These are phyloP conservation scores for Aphidius ervi DNA, from an alignment of 1,140 invertebrate genomes.

Conservation along the genomic window DNA sequence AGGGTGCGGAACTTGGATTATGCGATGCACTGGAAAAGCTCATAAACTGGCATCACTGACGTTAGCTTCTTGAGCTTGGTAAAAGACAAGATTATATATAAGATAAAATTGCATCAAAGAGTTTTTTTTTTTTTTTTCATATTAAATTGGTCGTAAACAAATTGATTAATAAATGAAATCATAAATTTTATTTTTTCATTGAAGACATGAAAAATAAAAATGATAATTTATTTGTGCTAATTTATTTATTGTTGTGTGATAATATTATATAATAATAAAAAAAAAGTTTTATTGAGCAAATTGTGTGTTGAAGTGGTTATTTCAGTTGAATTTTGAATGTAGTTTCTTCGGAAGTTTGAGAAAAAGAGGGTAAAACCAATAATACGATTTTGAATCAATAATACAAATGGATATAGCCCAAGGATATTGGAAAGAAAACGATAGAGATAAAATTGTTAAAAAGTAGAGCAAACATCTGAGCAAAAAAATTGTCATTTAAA, in stretches of 20 bases:
- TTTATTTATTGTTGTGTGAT: too few relatives aligned
- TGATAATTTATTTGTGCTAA: too few relatives aligned
- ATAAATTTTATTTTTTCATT: too few relatives aligned
- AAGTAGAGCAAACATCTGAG: neutral
- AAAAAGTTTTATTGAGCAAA: too few relatives aligned
- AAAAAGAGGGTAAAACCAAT: neutral
- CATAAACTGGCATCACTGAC: slow-evolving; percentile 7
- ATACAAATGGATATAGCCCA: neutral
- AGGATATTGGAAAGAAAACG: neutral
- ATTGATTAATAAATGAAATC: too few relatives aligned
- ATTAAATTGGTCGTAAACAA: too few relatives aligned
- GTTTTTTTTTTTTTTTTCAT: too few relatives aligned
- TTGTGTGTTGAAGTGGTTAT: too few relatives aligned
- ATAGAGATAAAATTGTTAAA: neutral
- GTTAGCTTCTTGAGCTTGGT: neutral
- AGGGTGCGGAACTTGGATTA: slow-evolving; percentile 1
- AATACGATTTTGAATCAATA: slow-evolving; percentile 4
- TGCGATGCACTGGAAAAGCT: slow-evolving; percentile 9
- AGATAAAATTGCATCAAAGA: slow-evolving; percentile 2
- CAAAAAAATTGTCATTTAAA: too few relatives aligned
- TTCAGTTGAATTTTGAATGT: neutral
- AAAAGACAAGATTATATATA: slow-evolving; percentile 7
- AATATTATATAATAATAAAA: too few relatives aligned
- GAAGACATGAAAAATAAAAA: too few relatives aligned
- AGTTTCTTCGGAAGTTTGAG: neutral